Base-by-base conservation (phyloP, 2,888 invertebrate genomes). In the Platycnemis pennipes region DNA sequence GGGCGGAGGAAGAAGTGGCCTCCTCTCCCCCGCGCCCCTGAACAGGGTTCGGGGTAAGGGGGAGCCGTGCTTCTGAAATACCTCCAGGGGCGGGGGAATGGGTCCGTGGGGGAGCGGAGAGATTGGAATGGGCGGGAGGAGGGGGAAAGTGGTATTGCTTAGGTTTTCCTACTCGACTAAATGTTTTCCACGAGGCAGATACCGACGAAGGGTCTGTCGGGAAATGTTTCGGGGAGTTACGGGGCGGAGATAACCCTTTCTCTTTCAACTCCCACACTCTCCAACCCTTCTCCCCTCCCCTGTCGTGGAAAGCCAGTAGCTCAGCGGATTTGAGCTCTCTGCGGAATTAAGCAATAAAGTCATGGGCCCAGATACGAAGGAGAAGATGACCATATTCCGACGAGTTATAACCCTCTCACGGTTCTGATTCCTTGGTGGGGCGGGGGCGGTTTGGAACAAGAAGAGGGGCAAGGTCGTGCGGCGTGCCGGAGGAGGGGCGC, bases 281-380 rank as follows among this genome's bases (percentile, higher is more conserved):
- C 77, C 37, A 1, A 2, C 49, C 13, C 45, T 42, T 26, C 94
- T 4, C 26, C 46, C 44, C 44, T 0, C 46, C 26, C 94, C 13
- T 46, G 0, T 22, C 77, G 42, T 16, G 49, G 94, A 87, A 87
- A 86, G 87, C 16, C 94, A 88, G 94, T 88, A 88, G 94, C 94
- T 94, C 94, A 94, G 94, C 87, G 94, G 94, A 94, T 94, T 94
- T 87, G 87, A 87, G 94, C 94, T 94, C 87, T 94, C 94, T 94
- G 31, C 56, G 88, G 94, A 94, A 94, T 94, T 88, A 94, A 94
- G 94, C 94, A 49, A 88, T 94, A 94, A 94, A 94, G 94, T 44
- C 91, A 44, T 91, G 91, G 63, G 22, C 63, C 45, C 91, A 91
- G 91, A 91, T 91, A 91, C 91, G 91, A 44, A 91, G 44, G 63